phyloP scores from a whole-genome alignment of 2,888 invertebrate species.

The Megastigmus dorsalis region DNA sequence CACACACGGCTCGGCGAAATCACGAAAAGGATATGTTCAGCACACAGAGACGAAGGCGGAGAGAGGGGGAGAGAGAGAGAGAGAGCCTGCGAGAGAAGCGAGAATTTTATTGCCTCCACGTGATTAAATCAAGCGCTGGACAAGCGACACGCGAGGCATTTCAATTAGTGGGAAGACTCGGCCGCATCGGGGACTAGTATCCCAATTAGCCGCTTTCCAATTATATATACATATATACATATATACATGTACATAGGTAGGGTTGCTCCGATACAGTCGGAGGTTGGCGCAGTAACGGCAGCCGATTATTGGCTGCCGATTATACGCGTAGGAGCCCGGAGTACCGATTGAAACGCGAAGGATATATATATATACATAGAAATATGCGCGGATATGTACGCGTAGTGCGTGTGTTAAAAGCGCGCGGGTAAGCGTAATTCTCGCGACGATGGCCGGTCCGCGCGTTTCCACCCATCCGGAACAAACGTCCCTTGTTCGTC shows the following conservation, averaged over 20 bases:
- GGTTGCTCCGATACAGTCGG: not conserved
- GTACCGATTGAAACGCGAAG: too few relatives aligned
- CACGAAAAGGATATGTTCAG: constrained; percentile 6
- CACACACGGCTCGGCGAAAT: not conserved
- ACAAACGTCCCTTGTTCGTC: constrained; percentile 26
- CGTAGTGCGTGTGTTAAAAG: too few relatives aligned
- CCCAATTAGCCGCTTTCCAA: constrained; percentile 50
- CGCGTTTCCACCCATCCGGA: constrained; percentile 25
- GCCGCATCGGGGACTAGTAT: not conserved
- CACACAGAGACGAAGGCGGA: not conserved
- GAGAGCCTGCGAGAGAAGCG: not conserved
- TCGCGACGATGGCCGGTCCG: not conserved
- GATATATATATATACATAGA: too few relatives aligned
- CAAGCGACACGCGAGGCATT: constrained; percentile 48
- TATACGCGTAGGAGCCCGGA: not conserved
- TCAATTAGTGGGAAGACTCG: constrained; percentile 44
- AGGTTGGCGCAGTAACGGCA: not conserved
- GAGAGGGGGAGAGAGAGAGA: not conserved
- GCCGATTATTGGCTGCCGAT: not conserved
- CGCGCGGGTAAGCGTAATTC: too few relatives aligned
- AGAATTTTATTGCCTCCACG: constrained; percentile 42
- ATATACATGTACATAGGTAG: too few relatives aligned
- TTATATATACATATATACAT: constrained; percentile 23
- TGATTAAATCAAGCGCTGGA: constrained; percentile 47
- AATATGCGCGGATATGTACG: too few relatives aligned